phyloP scores from a whole-genome alignment of 2,888 invertebrate genomes.

The Amblyteles armatorius region DNA sequence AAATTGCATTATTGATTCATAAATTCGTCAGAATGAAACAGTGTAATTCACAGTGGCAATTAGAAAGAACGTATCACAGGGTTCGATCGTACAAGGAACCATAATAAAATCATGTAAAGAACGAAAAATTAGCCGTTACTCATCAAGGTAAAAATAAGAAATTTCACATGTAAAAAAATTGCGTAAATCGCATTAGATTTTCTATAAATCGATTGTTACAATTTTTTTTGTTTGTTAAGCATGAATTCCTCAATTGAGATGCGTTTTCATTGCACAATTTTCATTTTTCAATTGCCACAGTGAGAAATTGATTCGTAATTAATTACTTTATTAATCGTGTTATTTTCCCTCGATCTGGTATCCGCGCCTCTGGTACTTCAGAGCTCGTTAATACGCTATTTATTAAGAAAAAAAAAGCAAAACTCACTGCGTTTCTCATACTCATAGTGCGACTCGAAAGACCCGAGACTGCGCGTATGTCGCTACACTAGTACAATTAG shows the following conservation, averaged over 20 bases:
- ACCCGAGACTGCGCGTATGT: constrained; percentile 29
- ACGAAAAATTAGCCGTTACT: neutral
- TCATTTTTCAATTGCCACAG: neutral
- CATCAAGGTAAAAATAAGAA: neutral
- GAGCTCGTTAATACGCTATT: constrained; percentile 15
- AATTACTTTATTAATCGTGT: neutral
- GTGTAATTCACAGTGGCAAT: neutral
- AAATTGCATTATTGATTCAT: neutral
- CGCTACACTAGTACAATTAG: constrained; percentile 59
- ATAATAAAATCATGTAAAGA: neutral
- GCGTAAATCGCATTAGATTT: neutral
- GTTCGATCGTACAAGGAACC: neutral
- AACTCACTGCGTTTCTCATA: constrained; percentile 16
- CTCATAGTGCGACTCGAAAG: constrained; percentile 32
- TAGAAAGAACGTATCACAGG: neutral
- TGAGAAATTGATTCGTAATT: neutral
- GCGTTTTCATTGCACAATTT: neutral
- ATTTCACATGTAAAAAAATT: neutral
- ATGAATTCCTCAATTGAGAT: neutral
- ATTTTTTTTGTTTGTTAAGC: neutral
- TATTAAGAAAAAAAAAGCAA: constrained; percentile 15
- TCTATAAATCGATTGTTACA: neutral
- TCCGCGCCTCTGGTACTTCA: neutral
- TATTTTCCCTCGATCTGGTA: neutral
- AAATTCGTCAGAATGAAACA: neutral